Conservation (phyloP, 2,113 vertebrate species). For the Boleophthalmus pectinirostris region DNA sequence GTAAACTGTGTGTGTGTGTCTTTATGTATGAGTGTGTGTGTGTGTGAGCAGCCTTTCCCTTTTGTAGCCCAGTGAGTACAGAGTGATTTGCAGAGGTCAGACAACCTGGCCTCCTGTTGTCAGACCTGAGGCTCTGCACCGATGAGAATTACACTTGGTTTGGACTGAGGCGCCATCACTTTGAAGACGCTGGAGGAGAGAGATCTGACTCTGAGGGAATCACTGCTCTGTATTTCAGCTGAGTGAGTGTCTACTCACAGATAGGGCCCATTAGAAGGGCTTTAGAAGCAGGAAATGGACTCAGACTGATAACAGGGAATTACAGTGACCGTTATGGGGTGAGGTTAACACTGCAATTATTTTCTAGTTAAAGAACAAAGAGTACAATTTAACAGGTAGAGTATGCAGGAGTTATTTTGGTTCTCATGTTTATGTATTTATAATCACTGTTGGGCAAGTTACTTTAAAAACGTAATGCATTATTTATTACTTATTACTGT, state of each 20-base stretch:
- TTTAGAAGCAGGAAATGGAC: constrained; percentile 55
- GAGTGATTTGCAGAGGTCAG: constrained; percentile 40
- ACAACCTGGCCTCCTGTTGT: constrained; percentile 22
- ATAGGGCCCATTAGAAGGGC: constrained; percentile 44
- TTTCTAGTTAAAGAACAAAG: background rate
- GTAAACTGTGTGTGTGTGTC: no score
- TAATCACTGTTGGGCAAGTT: no score
- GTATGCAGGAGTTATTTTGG: background rate
- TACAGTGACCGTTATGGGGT: constrained; percentile 45
- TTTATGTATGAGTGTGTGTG: no score
- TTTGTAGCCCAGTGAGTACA: constrained; percentile 27
- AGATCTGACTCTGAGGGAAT: constrained; percentile 31
- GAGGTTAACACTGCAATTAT: background rate
- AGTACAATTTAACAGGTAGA: background rate
- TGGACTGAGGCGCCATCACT: constrained; percentile 24
- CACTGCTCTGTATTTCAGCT: constrained; percentile 20
- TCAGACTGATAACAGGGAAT: constrained; percentile 50
- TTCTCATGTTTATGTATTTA: background rate
- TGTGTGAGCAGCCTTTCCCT: constrained; percentile 6
- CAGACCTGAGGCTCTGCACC: constrained; percentile 10
- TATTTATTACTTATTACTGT: no score
- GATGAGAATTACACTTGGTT: constrained; percentile 40
- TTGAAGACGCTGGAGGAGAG: constrained; percentile 47
- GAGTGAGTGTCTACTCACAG: constrained; percentile 27
- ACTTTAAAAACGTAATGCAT: background rate